Conservation (phyloP, 2,797 vertebrate genomes). For the Megalops cyprinoides region DNA sequence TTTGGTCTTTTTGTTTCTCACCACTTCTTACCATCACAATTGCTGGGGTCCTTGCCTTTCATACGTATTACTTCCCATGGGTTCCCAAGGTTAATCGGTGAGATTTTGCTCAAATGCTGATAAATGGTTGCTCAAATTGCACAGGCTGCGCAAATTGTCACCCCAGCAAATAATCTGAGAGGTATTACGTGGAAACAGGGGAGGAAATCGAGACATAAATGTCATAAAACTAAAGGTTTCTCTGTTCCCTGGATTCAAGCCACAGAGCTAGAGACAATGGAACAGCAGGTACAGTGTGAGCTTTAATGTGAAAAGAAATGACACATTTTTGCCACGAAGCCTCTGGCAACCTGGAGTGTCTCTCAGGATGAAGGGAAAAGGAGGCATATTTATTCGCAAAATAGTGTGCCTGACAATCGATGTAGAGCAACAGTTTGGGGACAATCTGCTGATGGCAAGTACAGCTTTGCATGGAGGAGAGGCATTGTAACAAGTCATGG, state of each 20-base stretch:
- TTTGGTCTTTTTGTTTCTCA: too few species aligned
- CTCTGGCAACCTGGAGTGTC: neutral
- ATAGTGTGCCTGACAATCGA: neutral
- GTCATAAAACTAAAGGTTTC: neutral
- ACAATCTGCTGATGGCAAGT: neutral
- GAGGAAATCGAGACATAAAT: neutral
- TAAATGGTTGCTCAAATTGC: neutral
- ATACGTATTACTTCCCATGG: neutral
- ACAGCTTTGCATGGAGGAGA: neutral
- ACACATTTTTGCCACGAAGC: neutral
- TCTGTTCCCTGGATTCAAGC: neutral
- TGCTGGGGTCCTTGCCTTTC: neutral
- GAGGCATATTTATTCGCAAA: constrained; percentile 1
- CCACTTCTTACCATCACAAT: too few species aligned
- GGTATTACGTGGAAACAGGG: neutral
- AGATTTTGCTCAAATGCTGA: neutral
- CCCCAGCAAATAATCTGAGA: neutral
- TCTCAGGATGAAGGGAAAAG: neutral
- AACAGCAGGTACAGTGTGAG: neutral
- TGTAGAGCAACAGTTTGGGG: neutral
- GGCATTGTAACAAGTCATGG: neutral
- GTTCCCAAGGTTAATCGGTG: neutral
- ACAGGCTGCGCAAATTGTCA: neutral
- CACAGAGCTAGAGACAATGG: neutral
- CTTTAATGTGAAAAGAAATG: constrained; percentile 10